Evolutionary conservation across 2,113 vertebrate species (phyloP).

Genomic region (Rallus limicola): DNA sequence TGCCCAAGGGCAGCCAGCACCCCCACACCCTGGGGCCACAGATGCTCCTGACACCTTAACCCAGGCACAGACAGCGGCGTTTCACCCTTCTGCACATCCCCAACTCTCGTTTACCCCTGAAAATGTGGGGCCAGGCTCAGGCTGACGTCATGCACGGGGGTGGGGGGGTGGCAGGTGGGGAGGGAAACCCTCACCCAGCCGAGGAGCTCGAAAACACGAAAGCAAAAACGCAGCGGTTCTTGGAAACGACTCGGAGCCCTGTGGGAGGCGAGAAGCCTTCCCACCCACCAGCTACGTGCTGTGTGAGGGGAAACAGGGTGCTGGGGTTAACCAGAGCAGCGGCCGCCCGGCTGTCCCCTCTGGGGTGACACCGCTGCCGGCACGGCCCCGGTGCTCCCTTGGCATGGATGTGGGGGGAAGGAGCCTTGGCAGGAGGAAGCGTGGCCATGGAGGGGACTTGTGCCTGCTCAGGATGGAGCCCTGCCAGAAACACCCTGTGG

Average conservation of each 20-base stretch:
- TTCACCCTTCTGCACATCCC: background rate
- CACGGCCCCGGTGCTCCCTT: background rate
- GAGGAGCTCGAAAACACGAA: background rate
- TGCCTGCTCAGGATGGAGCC: background rate
- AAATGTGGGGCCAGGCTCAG: rapidly evolving
- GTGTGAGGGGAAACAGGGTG: rapidly evolving
- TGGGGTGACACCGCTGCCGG: rapidly evolving
- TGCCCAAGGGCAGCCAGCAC: background rate
- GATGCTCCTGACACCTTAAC: background rate
- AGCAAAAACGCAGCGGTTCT: background rate
- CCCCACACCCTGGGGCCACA: background rate
- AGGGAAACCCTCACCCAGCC: background rate
- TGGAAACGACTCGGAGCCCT: background rate
- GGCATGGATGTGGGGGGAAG: background rate
- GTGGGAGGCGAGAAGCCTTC: constrained; percentile 7
- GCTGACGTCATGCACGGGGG: rapidly evolving
- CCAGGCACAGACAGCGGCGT: rapidly evolving
- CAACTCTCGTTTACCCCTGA: background rate
- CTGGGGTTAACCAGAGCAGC: rapidly evolving
- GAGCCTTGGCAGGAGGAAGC: background rate
- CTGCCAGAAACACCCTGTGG: background rate
- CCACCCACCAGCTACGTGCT: background rate
- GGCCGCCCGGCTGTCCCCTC: background rate
- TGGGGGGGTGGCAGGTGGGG: background rate
- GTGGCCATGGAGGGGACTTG: rapidly evolving